Percentiles rank a stretch among this genome's conserved stretches.
Conservation (phyloP, 2,113 vertebrate genomes). For the Notiomystis cincta region DNA sequence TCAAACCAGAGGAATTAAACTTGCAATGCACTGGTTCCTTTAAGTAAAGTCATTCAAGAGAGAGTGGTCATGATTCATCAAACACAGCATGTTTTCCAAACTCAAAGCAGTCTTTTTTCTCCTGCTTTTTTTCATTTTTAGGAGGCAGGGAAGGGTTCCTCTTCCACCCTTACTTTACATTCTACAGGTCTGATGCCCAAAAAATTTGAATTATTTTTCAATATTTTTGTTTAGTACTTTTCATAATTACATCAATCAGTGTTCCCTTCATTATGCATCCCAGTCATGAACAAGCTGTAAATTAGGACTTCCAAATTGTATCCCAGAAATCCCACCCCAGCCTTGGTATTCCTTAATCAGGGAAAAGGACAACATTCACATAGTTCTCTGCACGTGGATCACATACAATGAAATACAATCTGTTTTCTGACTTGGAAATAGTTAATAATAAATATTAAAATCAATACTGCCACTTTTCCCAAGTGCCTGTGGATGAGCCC, state of each 20-base stretch:
- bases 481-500: neutral
- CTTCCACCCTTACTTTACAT: neutral
- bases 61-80: neutral
- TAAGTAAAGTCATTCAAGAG: neutral
- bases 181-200: neutral
- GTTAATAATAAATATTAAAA: neutral
- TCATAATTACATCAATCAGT: neutral
- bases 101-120: neutral
- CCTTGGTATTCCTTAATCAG: no score
- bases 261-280: neutral
- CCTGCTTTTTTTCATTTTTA: neutral
- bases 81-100: neutral
- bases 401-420: rapidly evolving
- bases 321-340: neutral
- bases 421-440: neutral
- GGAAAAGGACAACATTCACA: rapidly evolving
- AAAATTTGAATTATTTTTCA: neutral
- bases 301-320: neutral
- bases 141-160: neutral
- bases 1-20: constrained; percentile 12
- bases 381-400: neutral
- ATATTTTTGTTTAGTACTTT: neutral
- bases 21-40: neutral
- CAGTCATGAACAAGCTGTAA: rapidly evolving
- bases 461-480: no score